Percentiles rank a stretch among this genome's conserved stretches.
These are phyloP conservation scores for Taurulus bubalis DNA, from an alignment of 2,113 vertebrate species.

Conservation along the genomic window DNA sequence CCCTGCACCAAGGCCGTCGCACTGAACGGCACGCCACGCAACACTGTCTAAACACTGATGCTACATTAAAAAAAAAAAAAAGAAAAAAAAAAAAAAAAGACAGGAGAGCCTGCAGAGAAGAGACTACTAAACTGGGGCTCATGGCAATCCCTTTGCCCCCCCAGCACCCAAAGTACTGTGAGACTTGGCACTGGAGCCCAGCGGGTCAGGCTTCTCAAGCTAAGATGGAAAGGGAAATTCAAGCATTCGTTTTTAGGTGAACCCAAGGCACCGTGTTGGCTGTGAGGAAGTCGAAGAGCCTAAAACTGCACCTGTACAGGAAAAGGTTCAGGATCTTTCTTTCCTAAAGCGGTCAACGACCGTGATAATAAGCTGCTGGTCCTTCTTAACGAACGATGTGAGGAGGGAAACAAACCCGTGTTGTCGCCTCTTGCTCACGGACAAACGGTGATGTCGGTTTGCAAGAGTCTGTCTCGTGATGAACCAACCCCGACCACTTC, in stretches of 20 bases:
- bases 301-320: slow-evolving; percentile 30
- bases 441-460: slow-evolving; percentile 60
- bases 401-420: slow-evolving; percentile 32
- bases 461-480: slow-evolving; percentile 48
- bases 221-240: slow-evolving; percentile 60
- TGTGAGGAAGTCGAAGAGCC: slow-evolving; percentile 42
- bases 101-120: slow-evolving; percentile 57
- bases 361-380: slow-evolving; percentile 66
- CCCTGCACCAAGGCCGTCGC: slow-evolving; percentile 93
- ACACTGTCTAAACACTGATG: slow-evolving; percentile 86
- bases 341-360: slow-evolving; percentile 41
- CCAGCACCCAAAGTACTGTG: slow-evolving; percentile 65
- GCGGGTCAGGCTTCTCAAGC: slow-evolving; percentile 36
- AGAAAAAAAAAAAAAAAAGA: slow-evolving; percentile 54
- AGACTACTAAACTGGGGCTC: slow-evolving; percentile 62
- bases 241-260: slow-evolving; percentile 53
- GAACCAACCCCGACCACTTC: slow-evolving; percentile 60
- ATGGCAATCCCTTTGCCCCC: slow-evolving; percentile 66
- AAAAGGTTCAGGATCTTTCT: slow-evolving; percentile 20
- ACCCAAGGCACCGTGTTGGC: slow-evolving; percentile 41
- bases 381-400: slow-evolving; percentile 48
- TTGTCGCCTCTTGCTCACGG: slow-evolving; percentile 55
- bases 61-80: slow-evolving; percentile 15
- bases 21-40: slow-evolving; percentile 95
- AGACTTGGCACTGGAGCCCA: slow-evolving; percentile 42